Evolutionary conservation across 2,113 vertebrate genomes (phyloP), one percentile per base, ranked within the genome.

Genomic region (Pyrgilauda ruficollis): DNA sequence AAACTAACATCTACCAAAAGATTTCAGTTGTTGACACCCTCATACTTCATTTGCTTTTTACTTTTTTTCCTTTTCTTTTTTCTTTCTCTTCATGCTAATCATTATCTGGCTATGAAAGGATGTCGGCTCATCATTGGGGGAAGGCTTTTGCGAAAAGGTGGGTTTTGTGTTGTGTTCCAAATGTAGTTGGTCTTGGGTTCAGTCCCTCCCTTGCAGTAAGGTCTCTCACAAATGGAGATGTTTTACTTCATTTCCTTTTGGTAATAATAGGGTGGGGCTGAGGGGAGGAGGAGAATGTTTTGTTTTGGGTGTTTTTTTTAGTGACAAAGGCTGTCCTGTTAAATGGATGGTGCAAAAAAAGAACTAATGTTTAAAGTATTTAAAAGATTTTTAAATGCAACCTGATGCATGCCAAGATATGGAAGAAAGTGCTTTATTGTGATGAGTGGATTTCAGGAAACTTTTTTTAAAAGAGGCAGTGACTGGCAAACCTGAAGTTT

Each of bases 51-150:
- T 96, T 96, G 96, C 96, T 96, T 94, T 97, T 97, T 92, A 94
- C 95, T 94, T 97, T 94, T 64, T 94, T 96, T 94, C 87, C 87
- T 95, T 87, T 94, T 95, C 74, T 89, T 94, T 93, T 97, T 97
- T 92, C 94, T 95, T 92, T 93, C 96, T 94, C 88, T 90, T 93
- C 95, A 96, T 85, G 95, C 97, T 96, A 95, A 94, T 96, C 96
- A 96, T 97, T 97, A 74, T 96, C 93, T 97, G 96, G 83, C 96
- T 95, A 88, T 97, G 91, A 97, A 97, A 97, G 97, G 97, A 97
- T 97, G 95, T 96, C 92, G 90, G 95, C 96, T 95, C 97, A 90
- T 94, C 97, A 86, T 15, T 97, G 96, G 97, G 97, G 97, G 97
- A 97, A 97, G 72, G 95, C 94, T 96, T 96, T 97, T 96, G 94